These are phyloP conservation scores for Tetranychus truncatus DNA, from an alignment of 2,888 invertebrate genomes.

Conservation along the genomic window DNA sequence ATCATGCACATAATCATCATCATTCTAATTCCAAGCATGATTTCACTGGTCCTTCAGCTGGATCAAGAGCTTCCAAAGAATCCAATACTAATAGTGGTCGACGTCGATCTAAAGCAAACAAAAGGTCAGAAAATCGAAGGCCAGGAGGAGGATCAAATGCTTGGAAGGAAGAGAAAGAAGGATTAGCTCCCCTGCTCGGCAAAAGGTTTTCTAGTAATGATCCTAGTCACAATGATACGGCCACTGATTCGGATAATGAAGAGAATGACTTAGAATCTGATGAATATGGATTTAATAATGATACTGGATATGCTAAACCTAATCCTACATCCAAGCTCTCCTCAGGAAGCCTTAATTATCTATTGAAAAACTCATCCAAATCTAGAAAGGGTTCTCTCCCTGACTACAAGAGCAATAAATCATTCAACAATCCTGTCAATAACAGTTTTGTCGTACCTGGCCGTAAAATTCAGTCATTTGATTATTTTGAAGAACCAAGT, in stretches of 20 bases:
- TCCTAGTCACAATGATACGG: neutral
- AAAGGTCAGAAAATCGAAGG: neutral
- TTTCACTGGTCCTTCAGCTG: neutral
- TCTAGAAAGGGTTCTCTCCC: conserved; percentile 17
- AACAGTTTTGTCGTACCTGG: neutral
- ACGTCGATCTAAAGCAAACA: neutral
- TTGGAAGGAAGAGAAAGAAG: neutral
- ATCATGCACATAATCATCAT: neutral
- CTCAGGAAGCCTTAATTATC: conserved; percentile 22
- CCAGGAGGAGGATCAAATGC: neutral
- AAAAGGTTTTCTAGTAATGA: neutral
- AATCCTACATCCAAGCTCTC: neutral
- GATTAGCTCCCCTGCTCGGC: neutral
- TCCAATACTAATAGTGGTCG: neutral
- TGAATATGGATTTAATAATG: conserved; percentile 1
- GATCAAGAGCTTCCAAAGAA: neutral
- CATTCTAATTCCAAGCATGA: neutral
- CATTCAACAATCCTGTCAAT: neutral
- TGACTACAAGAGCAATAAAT: conserved; percentile 17
- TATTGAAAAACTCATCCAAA: conserved; percentile 1
- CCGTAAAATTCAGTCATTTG: neutral
- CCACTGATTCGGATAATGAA: neutral
- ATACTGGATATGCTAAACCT: neutral
- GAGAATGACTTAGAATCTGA: conserved; percentile 7
- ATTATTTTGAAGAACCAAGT: conserved; percentile 2